phyloP scores from a whole-genome alignment of 2,113 vertebrate genomes.

The Phainopepla nitens region DNA sequence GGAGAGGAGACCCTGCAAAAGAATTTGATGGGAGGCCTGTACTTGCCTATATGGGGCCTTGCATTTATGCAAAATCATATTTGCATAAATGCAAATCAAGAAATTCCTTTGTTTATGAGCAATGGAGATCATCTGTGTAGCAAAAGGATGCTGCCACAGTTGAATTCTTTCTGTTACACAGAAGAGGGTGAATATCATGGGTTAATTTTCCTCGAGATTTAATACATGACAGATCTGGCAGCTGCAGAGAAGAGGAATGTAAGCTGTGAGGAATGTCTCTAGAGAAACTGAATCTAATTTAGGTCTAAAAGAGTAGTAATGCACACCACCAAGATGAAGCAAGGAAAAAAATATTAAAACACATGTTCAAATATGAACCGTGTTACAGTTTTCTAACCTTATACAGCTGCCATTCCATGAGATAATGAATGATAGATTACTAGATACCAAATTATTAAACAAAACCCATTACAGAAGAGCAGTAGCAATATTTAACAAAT shows the following conservation, averaged over 20 bases:
- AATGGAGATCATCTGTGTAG: background rate
- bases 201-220: background rate
- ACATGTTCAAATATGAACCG: background rate
- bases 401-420: background rate
- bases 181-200: background rate
- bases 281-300: conserved; percentile 15
- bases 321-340: background rate
- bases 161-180: background rate
- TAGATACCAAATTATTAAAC: background rate
- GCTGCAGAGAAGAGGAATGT: background rate
- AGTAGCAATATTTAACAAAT: background rate
- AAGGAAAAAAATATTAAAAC: background rate
- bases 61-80: too few species aligned
- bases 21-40: background rate
- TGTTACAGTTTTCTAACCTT: background rate
- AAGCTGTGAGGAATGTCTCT: background rate
- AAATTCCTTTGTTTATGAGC: background rate
- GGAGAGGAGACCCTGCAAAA: background rate
- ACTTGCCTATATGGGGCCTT: background rate
- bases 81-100: background rate
- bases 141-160: background rate
- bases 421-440: background rate
- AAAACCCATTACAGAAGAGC: background rate
- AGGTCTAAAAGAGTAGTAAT: background rate
- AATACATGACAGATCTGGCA: background rate